Evolutionary conservation across 1,140 invertebrate species (phyloP).

Genomic region (Amphibalanus amphitrite): DNA sequence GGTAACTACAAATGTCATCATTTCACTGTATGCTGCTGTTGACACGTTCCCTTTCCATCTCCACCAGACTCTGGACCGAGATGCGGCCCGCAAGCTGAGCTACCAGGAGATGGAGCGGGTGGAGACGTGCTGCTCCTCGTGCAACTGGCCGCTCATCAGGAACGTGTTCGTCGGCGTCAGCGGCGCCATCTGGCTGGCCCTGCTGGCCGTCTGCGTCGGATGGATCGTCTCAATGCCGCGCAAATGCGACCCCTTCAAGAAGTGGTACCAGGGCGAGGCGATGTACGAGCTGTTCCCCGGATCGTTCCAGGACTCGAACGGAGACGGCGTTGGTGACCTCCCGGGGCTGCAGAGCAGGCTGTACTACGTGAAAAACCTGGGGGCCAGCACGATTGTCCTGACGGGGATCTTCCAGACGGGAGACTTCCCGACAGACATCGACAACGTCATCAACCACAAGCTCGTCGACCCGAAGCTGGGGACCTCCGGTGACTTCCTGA

Average conservation of each 20-base stretch:
- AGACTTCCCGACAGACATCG: not conserved
- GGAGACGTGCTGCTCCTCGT: not conserved
- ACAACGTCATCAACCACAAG: not conserved
- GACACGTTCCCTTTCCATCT: no score
- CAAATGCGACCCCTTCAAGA: conserved; percentile 40
- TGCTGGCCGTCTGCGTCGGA: not conserved
- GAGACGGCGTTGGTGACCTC: conserved; percentile 53
- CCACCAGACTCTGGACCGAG: not conserved
- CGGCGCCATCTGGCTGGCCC: not conserved
- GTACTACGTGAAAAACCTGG: conserved; percentile 37
- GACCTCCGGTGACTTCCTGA: not conserved
- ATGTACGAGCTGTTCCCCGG: conserved; percentile 69
- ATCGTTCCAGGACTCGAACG: conserved; percentile 55
- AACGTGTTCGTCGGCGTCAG: not conserved
- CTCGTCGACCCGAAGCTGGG: not conserved
- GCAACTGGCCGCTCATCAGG: not conserved
- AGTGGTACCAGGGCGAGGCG: conserved; percentile 62
- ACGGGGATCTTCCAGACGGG: not conserved
- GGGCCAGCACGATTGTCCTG: not conserved
- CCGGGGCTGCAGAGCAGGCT: conserved; percentile 43
- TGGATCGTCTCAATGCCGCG: not conserved
- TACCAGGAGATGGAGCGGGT: not conserved
- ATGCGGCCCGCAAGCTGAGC: not conserved
- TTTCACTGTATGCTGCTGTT: no score
- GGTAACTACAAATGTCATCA: no score